These are phyloP conservation scores for Philonicus albiceps DNA, from an alignment of 2,888 invertebrate genomes.

Conservation along the genomic window DNA sequence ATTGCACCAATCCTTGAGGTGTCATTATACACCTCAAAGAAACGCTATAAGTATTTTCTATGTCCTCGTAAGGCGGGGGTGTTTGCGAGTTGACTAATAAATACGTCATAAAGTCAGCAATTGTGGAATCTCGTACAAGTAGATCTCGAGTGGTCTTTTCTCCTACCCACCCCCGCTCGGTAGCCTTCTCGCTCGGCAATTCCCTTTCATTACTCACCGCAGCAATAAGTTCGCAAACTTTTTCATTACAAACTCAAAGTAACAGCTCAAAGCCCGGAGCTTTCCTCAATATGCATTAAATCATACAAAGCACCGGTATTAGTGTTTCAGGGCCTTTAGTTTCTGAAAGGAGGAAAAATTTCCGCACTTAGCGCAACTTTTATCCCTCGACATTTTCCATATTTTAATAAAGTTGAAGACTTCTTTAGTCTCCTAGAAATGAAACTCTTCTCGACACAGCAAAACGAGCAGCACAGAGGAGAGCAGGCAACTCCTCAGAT, in stretches of 20 bases:
- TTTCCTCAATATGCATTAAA: slow-evolving; percentile 18
- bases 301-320: slow-evolving; percentile 30
- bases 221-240: slow-evolving; percentile 10
- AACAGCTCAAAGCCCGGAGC: neutral
- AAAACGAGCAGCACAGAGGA: neutral
- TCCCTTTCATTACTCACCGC: slow-evolving; percentile 9
- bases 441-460: slow-evolving; percentile 12
- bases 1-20: slow-evolving; percentile 24
- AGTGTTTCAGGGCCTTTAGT: slow-evolving; percentile 18
- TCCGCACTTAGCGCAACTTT: slow-evolving; percentile 24
- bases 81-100: slow-evolving; percentile 5
- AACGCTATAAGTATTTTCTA: neutral
- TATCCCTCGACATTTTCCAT: slow-evolving; percentile 20
- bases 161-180: neutral
- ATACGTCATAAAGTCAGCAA: slow-evolving; percentile 18
- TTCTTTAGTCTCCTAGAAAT: slow-evolving; percentile 10
- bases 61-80: neutral
- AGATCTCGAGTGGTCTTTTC: neutral
- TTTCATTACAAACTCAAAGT: slow-evolving; percentile 10
- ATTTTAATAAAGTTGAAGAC: slow-evolving; percentile 34
- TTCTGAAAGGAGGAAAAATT: slow-evolving; percentile 20
- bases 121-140: neutral
- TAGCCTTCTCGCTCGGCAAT: neutral
- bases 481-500: neutral
- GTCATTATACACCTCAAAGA: slow-evolving; percentile 19